These are phyloP conservation scores for Oryzias celebensis DNA, from an alignment of 2,113 vertebrate genomes.

Conservation along the genomic window DNA sequence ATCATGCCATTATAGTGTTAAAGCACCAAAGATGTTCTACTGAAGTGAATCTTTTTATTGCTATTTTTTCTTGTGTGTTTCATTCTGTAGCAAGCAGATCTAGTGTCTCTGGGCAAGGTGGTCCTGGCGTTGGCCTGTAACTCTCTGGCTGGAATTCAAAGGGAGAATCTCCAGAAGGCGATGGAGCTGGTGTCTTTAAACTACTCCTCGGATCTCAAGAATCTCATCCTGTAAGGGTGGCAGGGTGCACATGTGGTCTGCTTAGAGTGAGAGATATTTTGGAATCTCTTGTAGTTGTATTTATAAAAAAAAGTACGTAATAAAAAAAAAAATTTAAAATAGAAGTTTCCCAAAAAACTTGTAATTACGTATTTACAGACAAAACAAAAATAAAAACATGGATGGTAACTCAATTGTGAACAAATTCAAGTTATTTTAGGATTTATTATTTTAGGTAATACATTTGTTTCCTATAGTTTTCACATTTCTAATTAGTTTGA, in stretches of 20 bases:
- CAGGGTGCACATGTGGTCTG: background rate
- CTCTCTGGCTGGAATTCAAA: conserved; percentile 97
- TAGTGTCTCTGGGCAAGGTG: conserved; percentile 98
- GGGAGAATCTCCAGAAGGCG: conserved; percentile 98
- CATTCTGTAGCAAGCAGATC: conserved; percentile 91
- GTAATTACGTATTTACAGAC: too few relatives aligned
- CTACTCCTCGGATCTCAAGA: conserved; percentile 99
- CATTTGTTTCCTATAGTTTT: too few relatives aligned
- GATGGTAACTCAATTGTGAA: too few relatives aligned
- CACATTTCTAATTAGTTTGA: too few relatives aligned
- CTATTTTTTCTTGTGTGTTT: conserved; percentile 12
- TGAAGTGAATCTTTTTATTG: background rate
- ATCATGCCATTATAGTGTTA: too few relatives aligned
- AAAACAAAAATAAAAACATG: too few relatives aligned
- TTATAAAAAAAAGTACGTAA: background rate
- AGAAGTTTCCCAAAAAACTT: too few relatives aligned
- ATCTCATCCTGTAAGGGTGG: conserved; percentile 94
- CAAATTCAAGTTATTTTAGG: too few relatives aligned
- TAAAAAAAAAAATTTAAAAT: too few relatives aligned
- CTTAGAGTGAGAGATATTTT: background rate
- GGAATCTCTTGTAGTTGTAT: background rate
- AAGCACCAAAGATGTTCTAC: background rate
- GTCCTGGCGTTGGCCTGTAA: conserved; percentile 98
- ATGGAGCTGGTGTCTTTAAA: conserved; percentile 99
- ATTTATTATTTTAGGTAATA: too few relatives aligned